Conservation (phyloP, 2,113 vertebrate species). For the Nannobrachium achirus region DNA sequence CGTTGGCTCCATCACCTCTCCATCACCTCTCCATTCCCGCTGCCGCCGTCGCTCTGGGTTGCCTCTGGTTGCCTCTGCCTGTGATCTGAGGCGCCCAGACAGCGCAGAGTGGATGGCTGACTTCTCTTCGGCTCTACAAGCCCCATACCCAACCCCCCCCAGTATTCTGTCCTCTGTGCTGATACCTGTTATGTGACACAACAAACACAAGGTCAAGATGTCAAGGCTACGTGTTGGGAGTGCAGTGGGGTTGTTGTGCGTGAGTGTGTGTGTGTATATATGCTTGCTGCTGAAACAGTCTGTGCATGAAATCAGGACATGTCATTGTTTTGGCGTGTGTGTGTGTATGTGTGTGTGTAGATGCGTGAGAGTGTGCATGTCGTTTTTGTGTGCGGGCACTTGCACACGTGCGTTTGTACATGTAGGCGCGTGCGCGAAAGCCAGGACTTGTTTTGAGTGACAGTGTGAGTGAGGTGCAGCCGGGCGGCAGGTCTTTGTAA, state of each 20-base stretch:
- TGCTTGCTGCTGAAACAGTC: slow-evolving; percentile 32
- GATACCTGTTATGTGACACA: slow-evolving; percentile 63
- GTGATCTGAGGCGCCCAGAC: slow-evolving; percentile 72
- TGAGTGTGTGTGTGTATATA: slow-evolving; percentile 37
- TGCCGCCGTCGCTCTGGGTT: slow-evolving; percentile 67
- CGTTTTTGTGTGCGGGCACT: not conserved
- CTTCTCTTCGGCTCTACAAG: slow-evolving; percentile 28
- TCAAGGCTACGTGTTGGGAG: slow-evolving; percentile 14
- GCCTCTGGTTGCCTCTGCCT: slow-evolving; percentile 54
- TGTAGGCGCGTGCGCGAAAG: slow-evolving; percentile 3
- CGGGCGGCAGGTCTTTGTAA: slow-evolving; percentile 79
- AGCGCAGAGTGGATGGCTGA: slow-evolving; percentile 29
- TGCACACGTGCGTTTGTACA: not conserved
- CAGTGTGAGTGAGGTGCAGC: slow-evolving; percentile 75
- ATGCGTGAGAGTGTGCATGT: slow-evolving; percentile 25
- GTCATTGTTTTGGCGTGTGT: slow-evolving; percentile 42
- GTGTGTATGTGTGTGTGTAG: slow-evolving; percentile 17
- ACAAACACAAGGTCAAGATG: slow-evolving; percentile 77
- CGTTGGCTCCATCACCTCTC: slow-evolving; percentile 59
- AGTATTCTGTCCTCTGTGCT: not conserved
- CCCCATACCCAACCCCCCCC: not conserved
- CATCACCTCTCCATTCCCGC: slow-evolving; percentile 50
- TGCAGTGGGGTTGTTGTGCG: slow-evolving; percentile 49
- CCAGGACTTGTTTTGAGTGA: slow-evolving; percentile 68
- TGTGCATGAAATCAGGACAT: slow-evolving; percentile 52